Conservation (phyloP, 2,797 vertebrate genomes). For the Cyclura pinguis region DNA sequence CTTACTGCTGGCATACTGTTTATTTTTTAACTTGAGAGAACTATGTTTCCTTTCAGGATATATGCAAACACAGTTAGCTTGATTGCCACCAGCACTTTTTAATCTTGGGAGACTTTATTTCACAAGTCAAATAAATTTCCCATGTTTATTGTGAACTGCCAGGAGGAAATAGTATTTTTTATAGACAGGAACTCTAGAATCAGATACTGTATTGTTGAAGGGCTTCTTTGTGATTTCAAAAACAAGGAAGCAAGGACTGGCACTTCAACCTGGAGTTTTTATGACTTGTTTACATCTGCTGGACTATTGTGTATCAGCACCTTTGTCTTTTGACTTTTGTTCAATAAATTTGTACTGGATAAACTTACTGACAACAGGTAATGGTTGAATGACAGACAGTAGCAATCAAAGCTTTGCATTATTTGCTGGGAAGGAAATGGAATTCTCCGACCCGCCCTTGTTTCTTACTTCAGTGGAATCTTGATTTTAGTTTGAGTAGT, state of each 20-base stretch:
- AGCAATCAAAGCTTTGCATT: conserved; percentile 38
- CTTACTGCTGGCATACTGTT: conserved; percentile 43
- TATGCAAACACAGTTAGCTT: conserved; percentile 43
- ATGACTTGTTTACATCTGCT: conserved; percentile 49
- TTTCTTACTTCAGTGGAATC: neutral
- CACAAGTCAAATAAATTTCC: conserved; percentile 42
- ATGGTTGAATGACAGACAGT: conserved; percentile 10
- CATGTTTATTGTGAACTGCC: conserved; percentile 49
- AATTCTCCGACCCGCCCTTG: neutral
- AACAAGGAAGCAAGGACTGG: conserved; percentile 29
- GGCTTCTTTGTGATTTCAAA: conserved; percentile 34
- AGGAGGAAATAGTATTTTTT: conserved; percentile 55
- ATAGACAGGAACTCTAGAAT: conserved; percentile 4
- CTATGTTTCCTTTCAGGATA: conserved; percentile 50
- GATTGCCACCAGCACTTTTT: conserved; percentile 19
- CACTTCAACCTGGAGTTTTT: neutral
- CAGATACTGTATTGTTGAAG: conserved; percentile 12
- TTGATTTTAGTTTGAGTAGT: neutral
- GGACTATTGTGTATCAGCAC: conserved; percentile 25
- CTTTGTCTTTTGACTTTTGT: conserved; percentile 28
- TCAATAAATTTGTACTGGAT: conserved; percentile 39
- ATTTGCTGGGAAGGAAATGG: conserved; percentile 11
- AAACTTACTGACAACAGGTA: conserved; percentile 34
- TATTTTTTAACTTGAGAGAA: conserved; percentile 47
- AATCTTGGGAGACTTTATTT: conserved; percentile 32